phyloP scores from a whole-genome alignment of 2,113 vertebrate species.

The Chloebia gouldiae region DNA sequence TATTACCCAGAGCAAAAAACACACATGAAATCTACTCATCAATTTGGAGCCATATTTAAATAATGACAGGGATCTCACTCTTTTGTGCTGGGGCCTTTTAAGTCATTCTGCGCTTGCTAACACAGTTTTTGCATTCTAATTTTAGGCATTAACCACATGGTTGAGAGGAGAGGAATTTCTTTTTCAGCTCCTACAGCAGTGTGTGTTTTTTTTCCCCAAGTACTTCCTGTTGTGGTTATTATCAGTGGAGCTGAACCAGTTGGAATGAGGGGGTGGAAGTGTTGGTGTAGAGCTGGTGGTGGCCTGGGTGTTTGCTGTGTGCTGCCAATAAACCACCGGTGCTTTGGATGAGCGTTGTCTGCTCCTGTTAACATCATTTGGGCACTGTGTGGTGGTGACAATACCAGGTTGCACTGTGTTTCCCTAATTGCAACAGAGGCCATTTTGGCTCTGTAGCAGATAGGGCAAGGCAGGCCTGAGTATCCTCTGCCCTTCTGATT shows the following conservation, averaged over 20 bases:
- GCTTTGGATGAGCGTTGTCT: rapidly evolving
- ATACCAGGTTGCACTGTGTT: rapidly evolving
- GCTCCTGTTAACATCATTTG: background rate
- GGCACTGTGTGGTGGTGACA: background rate
- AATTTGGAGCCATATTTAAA: background rate
- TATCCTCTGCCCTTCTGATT: background rate
- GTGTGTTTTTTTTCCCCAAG: background rate
- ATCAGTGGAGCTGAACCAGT: background rate
- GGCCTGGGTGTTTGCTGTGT: background rate
- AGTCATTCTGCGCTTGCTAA: background rate
- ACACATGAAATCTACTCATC: background rate
- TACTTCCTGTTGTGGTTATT: background rate
- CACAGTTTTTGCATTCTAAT: background rate
- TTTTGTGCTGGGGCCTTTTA: background rate
- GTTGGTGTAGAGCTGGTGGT: background rate
- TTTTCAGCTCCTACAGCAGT: background rate
- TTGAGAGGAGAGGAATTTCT: background rate
- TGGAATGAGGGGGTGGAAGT: background rate
- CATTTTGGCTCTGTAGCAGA: background rate
- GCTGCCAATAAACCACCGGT: background rate
- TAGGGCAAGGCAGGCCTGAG: background rate
- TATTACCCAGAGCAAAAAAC: background rate
- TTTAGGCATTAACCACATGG: background rate
- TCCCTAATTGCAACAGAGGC: background rate
- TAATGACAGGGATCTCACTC: background rate